Evolutionary conservation across 2,113 vertebrate genomes (phyloP).

Genomic region (Dolichotis patagonum): DNA sequence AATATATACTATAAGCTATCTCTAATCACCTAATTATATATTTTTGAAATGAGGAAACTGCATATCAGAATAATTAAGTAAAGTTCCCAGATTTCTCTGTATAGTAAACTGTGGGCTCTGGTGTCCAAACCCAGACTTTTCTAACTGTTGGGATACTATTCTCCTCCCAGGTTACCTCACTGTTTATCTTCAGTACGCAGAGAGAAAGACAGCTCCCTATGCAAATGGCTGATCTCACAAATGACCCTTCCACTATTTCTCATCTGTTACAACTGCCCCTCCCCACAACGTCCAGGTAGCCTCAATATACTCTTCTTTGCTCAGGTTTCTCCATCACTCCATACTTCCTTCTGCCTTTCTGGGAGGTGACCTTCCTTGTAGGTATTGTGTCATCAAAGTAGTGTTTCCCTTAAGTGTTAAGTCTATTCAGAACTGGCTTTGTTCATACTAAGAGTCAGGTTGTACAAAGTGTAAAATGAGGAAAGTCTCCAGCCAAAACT

Average conservation of each 20-base stretch:
- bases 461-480: not conserved
- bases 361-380: not conserved
- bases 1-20: not conserved
- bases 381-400: not conserved
- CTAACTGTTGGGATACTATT: not conserved
- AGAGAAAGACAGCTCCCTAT: not conserved
- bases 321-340: not conserved
- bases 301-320: not conserved
- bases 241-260: not conserved
- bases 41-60: constrained; percentile 42
- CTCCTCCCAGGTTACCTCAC: not conserved
- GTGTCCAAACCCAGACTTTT: not conserved
- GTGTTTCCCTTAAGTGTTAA: not conserved
- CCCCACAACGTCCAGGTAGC: accelerated
- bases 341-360: not conserved
- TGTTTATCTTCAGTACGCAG: not conserved
- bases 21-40: not conserved
- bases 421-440: not conserved
- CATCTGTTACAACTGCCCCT: not conserved
- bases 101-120: not conserved
- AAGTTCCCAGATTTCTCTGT: not conserved
- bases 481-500: not conserved
- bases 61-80: not conserved
- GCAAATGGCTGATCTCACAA: not conserved
- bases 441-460: constrained; percentile 10